Base-by-base conservation (phyloP, 2,888 invertebrate genomes). In the Orthosia gracilis region DNA sequence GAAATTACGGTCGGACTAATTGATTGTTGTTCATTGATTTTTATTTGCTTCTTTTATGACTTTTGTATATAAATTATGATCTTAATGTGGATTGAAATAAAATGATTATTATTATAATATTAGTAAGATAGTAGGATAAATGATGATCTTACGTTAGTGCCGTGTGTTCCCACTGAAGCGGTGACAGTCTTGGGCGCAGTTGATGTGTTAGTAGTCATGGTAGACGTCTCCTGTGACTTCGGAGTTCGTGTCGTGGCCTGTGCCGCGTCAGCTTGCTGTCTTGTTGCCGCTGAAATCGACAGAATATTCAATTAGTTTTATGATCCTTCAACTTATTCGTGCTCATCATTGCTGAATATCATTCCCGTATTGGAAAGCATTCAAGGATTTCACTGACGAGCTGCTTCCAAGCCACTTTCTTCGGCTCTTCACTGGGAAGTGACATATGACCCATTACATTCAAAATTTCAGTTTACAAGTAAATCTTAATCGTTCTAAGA, bases 171-270 rank as follows among this genome's bases (percentile, higher is more conserved):
- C 78, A 97, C 97, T 45, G 97, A 97, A 62, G 97, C 97, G 58
- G 97, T 97, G 72, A 97, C 97, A 76, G 97, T 97, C 91, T 97
- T 97, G 69, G 97, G 97, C 66, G 97, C 97, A 52, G 97, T 97
- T 45, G 97, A 96, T 57, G 97, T 97, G 88, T 97, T 97, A 40
- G 97, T 97, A 23, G 97, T 97, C 96, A 97, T 97, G 55, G 97
- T 97, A 45, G 97, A 97, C 18, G 97, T 97, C 92, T 98, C 98
- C 90, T 98, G 98, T 0, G 97, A 97, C 91, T 98, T 98, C n/a
- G 97, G 97, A 85, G 97, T 97, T 89, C 98, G 94, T 82, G 97
- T 93, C 67, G 97, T 94, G 73, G 97, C 95, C 89, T 96, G 95
- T 85, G 94, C 52, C 11, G 75, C 86, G 79, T 97, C 94, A 83